Conservation (phyloP, 2,888 invertebrate species). For the Drosophila hawaiiensis region DNA sequence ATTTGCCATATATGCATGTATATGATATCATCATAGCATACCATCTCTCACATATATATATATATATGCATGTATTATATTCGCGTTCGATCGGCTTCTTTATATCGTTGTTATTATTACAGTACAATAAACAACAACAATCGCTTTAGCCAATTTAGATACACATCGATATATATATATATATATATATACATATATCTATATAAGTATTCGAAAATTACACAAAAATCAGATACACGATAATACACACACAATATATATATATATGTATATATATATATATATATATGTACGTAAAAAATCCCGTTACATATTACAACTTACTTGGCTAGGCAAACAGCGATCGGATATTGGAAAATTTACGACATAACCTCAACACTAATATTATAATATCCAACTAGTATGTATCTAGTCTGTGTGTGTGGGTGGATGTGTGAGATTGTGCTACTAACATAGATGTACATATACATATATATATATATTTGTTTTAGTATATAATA, state of each 20-base stretch:
- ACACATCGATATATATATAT: constrained; percentile 27
- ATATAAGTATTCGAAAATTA: constrained; percentile 10
- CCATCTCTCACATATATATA: constrained; percentile 23
- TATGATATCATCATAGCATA: constrained; percentile 20
- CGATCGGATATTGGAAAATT: constrained; percentile 72
- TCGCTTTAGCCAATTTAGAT: constrained; percentile 42
- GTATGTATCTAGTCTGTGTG: constrained; percentile 26
- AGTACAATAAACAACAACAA: constrained; percentile 48
- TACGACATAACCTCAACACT: constrained; percentile 74
- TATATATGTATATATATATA: constrained; percentile 16
- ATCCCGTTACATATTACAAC: constrained; percentile 47
- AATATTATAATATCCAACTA: constrained; percentile 56
- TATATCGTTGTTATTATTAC: constrained; percentile 17
- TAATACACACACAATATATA: constrained; percentile 8
- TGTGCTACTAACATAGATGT: constrained; percentile 29
- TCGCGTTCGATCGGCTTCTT: constrained; percentile 31
- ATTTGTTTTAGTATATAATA: constrained; percentile 14
- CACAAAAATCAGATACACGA: constrained; percentile 26
- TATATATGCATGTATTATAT: constrained; percentile 27
- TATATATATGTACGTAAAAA: constrained; percentile 28
- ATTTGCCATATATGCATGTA: constrained; percentile 30
- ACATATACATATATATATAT: constrained; percentile 24
- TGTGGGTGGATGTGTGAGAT: constrained; percentile 16
- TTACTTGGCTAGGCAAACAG: constrained; percentile 69
- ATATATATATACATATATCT: constrained; percentile 3